These are phyloP conservation scores for Enhydra lutris DNA, from an alignment of 2,113 vertebrate species.

Conservation along the genomic window DNA sequence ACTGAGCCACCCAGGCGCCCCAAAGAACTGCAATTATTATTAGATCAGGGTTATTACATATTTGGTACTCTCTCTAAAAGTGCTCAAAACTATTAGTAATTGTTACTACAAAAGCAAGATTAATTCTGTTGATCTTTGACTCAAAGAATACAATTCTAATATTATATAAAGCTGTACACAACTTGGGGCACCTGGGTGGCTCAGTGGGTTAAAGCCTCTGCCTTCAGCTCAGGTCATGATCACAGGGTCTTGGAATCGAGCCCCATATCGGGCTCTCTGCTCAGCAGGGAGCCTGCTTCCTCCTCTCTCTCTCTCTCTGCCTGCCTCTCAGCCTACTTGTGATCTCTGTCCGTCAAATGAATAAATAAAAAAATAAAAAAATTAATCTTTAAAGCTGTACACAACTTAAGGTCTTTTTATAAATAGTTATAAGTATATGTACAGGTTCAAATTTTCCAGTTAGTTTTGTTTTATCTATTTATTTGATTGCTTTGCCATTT, in stretches of 20 bases:
- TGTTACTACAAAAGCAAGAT: neutral
- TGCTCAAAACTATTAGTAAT: neutral
- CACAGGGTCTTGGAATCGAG: no score
- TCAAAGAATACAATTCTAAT: neutral
- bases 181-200: neutral
- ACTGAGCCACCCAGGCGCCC: no score
- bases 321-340: no score
- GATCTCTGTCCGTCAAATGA: no score
- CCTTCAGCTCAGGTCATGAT: no score
- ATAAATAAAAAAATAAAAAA: no score
- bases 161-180: neutral
- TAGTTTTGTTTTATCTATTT: neutral
- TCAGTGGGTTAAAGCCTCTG: no score
- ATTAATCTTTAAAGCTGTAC: neutral
- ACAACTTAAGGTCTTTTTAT: neutral
- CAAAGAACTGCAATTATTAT: neutral
- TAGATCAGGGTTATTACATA: neutral
- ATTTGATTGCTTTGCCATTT: neutral
- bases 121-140: neutral
- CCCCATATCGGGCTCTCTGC: no score
- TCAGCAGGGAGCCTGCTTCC: no score
- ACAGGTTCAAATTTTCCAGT: neutral
- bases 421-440: neutral
- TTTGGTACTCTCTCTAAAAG: neutral
- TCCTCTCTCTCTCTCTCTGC: no score